Base-by-base conservation (phyloP, 1,140 invertebrate species). In the Neodiprion virginianus region DNA sequence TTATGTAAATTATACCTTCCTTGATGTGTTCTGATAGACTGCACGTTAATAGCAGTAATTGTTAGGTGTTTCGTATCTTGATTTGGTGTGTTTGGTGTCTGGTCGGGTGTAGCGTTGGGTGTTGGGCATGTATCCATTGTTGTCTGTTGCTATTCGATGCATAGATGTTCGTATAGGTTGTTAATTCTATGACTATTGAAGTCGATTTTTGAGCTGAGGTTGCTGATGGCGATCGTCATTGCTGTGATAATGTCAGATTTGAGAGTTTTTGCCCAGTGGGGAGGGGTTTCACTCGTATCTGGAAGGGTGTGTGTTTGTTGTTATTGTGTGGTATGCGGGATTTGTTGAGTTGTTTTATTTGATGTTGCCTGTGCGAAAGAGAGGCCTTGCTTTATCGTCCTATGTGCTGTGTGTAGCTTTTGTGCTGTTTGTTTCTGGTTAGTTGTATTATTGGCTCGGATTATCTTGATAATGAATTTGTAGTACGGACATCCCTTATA, bases 31-130 rank as follows among this genome's bases (percentile, higher is more conserved):
- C 17, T 48, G n/a, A 76, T 12, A 7, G 75, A 76, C 9, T 76
- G 72, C 3, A 73, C 72, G 47, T 76, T 76, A 47, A 76, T 76
- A 14, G 72, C 72, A 12, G 40, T 14, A 48, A 76, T 61, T 69
- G 14, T 73, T 49, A 48, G 48, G 12, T 14, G 17, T 17, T 11
- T 72, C 10, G 66, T 50, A 5, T 21, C 65, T n/a, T 69, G 40
- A 66, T 12, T 48, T 70, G 48, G 50, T 53, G 10, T 53, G 50
- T 53, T 10, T 53, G 50, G 1, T 53, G 1, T 53, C 50, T 53
- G 50, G 10, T 14, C 50, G n/a, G 10, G n/a, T 14, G 50, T 53
- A 53, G 50, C 50, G 10, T 10, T 11, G n/a, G n/a, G 1, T 10
- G 1, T 1, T 2, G 50, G 10, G 10, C 1, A 53, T 53, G 50